Evolutionary conservation across 2,888 invertebrate genomes (phyloP).

Genomic region (Luffia ferchaultella): DNA sequence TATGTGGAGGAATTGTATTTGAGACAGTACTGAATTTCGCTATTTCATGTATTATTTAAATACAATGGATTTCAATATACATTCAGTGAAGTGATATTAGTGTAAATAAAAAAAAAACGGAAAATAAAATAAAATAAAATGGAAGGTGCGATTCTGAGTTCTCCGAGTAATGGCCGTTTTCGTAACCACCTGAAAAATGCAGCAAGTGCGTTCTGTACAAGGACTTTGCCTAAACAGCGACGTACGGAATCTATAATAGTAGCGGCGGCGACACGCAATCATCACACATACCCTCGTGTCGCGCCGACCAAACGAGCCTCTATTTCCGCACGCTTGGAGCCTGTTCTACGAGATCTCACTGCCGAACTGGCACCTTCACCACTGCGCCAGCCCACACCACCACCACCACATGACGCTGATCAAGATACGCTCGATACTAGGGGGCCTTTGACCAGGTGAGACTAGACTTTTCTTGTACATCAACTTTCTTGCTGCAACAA

Average conservation of each 20-base stretch:
- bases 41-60: background rate
- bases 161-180: slow-evolving; percentile 53
- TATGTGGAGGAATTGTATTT: background rate
- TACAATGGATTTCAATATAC: slow-evolving; percentile 40
- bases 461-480: no score
- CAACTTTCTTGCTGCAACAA: no score
- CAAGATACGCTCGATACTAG: slow-evolving; percentile 28
- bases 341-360: slow-evolving; percentile 32
- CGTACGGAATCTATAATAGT: slow-evolving; percentile 32
- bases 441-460: slow-evolving; percentile 50
- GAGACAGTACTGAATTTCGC: background rate
- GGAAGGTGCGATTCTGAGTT: slow-evolving; percentile 62
- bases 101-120: background rate
- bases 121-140: no score
- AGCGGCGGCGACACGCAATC: slow-evolving; percentile 31
- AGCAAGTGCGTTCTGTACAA: slow-evolving; percentile 51
- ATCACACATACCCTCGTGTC: slow-evolving; percentile 52
- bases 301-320: slow-evolving; percentile 43
- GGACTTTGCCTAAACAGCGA: slow-evolving; percentile 55
- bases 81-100: slow-evolving; percentile 27
- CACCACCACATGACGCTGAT: slow-evolving; percentile 28
- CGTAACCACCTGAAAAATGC: slow-evolving; percentile 55
- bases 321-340: slow-evolving; percentile 45
- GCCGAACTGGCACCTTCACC: slow-evolving; percentile 20
- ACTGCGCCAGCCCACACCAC: slow-evolving; percentile 9